Evolutionary conservation across 2,113 vertebrate genomes (phyloP).

Genomic region (Stegastes partitus): DNA sequence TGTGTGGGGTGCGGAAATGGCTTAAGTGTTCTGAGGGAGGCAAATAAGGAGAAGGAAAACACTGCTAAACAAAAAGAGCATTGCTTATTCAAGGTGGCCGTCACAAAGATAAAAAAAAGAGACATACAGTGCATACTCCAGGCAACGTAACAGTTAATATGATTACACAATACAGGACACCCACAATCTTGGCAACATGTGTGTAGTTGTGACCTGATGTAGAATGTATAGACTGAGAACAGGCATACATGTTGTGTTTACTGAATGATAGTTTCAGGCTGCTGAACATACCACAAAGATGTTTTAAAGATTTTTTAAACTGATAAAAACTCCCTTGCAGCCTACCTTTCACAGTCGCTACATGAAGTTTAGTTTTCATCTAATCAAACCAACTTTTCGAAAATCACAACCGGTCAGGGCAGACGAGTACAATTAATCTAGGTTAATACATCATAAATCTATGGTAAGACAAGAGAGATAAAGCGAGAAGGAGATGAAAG

Average conservation of each 20-base stretch:
- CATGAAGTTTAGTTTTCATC: conserved; percentile 27
- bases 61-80: conserved; percentile 42
- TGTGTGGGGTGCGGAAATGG: conserved; percentile 65
- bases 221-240: background rate
- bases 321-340: background rate
- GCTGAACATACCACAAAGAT: background rate
- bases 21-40: conserved; percentile 52
- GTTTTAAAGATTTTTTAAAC: background rate
- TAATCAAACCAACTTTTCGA: conserved; percentile 8
- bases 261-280: background rate
- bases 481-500: conserved; percentile 44
- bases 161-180: conserved; percentile 52
- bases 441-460: conserved; percentile 44
- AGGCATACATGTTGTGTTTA: background rate
- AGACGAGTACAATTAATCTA: conserved; percentile 19
- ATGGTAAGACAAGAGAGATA: conserved; percentile 41
- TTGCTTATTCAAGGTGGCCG: conserved; percentile 52
- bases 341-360: background rate
- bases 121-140: conserved; percentile 10
- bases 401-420: background rate
- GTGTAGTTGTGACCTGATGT: conserved; percentile 10
- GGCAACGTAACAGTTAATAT: conserved; percentile 36
- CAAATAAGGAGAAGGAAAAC: conserved; percentile 52
- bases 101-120: conserved; percentile 23
- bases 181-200: conserved; percentile 17